A percentile compares a stretch with the other conserved stretches of the same genome.
These are phyloP conservation scores for Malurus splendens DNA, from an alignment of 2,797 vertebrate species.

Conservation along the genomic window DNA sequence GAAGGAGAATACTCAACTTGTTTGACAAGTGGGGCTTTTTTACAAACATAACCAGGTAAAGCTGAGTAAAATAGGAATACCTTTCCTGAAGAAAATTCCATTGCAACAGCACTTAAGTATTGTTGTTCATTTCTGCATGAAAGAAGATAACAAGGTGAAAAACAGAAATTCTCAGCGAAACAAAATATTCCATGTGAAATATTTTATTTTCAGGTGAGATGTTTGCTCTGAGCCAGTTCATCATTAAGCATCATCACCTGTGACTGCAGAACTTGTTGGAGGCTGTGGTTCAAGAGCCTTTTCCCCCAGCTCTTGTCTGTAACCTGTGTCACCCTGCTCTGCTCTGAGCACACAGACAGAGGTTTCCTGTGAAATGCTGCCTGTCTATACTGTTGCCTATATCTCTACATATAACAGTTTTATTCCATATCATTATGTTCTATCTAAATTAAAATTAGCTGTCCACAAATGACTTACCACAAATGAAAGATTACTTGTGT, in stretches of 20 bases:
- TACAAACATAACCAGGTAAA: not conserved
- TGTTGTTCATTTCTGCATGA: not conserved
- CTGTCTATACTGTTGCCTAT: not conserved
- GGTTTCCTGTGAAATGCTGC: not conserved
- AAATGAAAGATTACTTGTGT: constrained; percentile 4
- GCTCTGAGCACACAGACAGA: not conserved
- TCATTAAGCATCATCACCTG: not conserved
- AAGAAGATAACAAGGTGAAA: not conserved
- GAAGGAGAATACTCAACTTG: not conserved
- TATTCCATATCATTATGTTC: not conserved
- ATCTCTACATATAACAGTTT: not conserved
- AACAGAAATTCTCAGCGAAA: not conserved
- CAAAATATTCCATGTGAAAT: not conserved
- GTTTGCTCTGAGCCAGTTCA: not conserved
- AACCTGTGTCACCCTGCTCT: not conserved
- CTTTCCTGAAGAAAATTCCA: not conserved
- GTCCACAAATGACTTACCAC: not conserved
- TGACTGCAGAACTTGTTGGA: not conserved
- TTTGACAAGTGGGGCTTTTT: not conserved
- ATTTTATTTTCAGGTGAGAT: not conserved
- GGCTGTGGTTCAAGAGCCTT: not conserved
- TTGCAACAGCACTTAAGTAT: not conserved
- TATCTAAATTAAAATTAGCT: constrained; percentile 33
- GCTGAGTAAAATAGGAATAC: not conserved
- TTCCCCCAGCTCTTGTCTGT: not conserved